Conservation (phyloP, 2,888 invertebrate species). For the Lysandra bellargus region DNA sequence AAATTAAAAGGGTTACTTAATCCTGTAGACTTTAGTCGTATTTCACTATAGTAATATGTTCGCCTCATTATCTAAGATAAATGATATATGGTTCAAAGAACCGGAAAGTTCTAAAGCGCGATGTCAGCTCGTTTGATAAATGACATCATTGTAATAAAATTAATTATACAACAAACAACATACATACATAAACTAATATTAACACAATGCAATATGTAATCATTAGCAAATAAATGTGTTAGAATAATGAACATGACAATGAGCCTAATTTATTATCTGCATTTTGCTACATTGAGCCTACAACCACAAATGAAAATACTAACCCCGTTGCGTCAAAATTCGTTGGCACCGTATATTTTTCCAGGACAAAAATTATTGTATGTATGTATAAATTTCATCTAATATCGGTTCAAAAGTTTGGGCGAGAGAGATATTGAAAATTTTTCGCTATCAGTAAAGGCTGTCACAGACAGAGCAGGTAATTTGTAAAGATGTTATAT, state of each 20-base stretch:
- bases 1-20: too few relatives aligned
- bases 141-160: background rate
- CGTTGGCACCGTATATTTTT: too few relatives aligned
- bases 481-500: too few relatives aligned
- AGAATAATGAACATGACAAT: background rate
- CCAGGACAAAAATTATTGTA: too few relatives aligned
- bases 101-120: conserved; percentile 3
- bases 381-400: too few relatives aligned
- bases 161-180: background rate
- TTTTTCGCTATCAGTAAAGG: too few relatives aligned
- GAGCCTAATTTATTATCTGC: background rate
- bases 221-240: background rate
- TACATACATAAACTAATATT: background rate
- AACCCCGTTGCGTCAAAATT: too few relatives aligned
- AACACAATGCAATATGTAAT: background rate
- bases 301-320: background rate
- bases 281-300: background rate
- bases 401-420: too few relatives aligned
- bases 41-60: background rate
- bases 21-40: too few relatives aligned
- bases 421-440: too few relatives aligned
- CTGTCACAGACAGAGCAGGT: too few relatives aligned
- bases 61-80: background rate
- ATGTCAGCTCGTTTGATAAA: background rate
- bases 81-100: conserved; percentile 6